Conservation (phyloP, 2,113 vertebrate genomes). For the Aythya baeri region DNA sequence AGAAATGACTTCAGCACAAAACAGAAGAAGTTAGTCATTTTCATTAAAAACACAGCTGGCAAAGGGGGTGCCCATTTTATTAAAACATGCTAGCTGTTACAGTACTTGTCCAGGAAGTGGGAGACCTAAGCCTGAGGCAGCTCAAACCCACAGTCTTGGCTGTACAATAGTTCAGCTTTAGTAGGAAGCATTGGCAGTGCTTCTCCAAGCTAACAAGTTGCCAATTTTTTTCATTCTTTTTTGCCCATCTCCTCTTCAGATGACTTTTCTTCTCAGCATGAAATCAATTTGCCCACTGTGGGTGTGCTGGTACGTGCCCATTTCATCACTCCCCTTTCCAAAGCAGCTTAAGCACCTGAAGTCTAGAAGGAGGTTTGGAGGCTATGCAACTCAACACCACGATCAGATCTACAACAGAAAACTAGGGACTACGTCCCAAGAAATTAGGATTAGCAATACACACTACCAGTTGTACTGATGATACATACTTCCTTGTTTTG, state of each 20-base stretch:
- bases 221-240: not conserved
- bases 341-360: not conserved
- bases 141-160: constrained; percentile 1
- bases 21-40: constrained; percentile 25
- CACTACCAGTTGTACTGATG: not conserved
- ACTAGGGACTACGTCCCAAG: not conserved
- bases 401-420: not conserved
- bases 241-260: not conserved
- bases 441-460: not conserved
- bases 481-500: not conserved
- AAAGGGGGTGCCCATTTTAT: not conserved
- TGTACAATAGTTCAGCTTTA: not conserved
- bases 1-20: not conserved
- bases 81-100: not conserved
- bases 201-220: not conserved
- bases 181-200: not conserved
- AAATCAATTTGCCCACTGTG: not conserved
- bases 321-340: not conserved
- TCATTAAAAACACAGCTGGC: constrained; percentile 21
- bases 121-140: constrained; percentile 15
- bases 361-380: not conserved
- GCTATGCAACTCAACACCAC: not conserved
- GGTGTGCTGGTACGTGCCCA: rapidly evolving
- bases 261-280: not conserved
- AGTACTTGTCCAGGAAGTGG: constrained; percentile 27